These are phyloP conservation scores for Netelia melanura DNA, from an alignment of 2,888 invertebrate species.

Conservation along the genomic window DNA sequence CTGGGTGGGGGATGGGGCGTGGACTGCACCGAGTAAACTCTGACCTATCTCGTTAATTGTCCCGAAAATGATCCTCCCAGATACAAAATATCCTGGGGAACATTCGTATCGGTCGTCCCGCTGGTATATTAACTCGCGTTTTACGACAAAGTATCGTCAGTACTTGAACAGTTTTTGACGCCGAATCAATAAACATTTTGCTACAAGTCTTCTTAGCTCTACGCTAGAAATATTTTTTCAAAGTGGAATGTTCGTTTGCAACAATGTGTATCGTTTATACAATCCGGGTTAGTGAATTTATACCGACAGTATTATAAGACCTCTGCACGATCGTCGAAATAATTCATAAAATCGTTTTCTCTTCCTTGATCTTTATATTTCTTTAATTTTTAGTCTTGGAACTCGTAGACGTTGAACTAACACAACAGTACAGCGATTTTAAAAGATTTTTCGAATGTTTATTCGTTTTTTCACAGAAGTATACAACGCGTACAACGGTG, in stretches of 20 bases:
- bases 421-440: conserved; percentile 26
- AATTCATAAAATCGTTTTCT: neutral
- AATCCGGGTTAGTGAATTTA: conserved; percentile 31
- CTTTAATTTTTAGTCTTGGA: no score
- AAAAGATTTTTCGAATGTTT: conserved; percentile 48
- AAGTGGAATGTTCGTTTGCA: conserved; percentile 64
- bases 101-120: neutral
- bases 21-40: neutral
- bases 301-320: neutral
- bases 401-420: neutral
- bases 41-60: neutral
- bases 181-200: neutral
- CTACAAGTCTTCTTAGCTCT: neutral
- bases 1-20: neutral
- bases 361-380: neutral
- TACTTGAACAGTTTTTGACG: conserved; percentile 7
- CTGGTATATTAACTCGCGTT: neutral
- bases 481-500: conserved; percentile 79
- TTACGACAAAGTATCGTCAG: neutral
- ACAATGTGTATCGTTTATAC: conserved; percentile 67
- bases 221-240: conserved; percentile 15
- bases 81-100: neutral
- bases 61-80: neutral
- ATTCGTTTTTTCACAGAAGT: conserved; percentile 75
- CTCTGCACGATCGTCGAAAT: no score